Base-by-base conservation (phyloP, 92 coral and sea anemone species). In the Epizoanthus ramosus region DNA sequence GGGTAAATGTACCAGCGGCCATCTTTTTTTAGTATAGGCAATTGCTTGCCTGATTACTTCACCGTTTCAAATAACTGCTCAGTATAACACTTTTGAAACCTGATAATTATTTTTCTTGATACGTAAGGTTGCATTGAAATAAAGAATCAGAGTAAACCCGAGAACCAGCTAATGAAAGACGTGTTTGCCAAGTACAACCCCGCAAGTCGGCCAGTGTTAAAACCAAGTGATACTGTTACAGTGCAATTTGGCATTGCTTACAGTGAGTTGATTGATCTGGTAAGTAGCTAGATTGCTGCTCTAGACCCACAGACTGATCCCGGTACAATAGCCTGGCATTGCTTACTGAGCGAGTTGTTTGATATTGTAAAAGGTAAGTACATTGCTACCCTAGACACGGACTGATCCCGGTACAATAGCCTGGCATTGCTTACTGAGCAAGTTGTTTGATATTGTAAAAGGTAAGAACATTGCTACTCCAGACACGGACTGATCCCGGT, bases 221-320 rank as follows among this genome's bases (percentile, higher is more conserved):
- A 63, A 23, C 16, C 68, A 22, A 31, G 5, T 5, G 68, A 63
- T 31, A 15, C 37, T 13, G 28, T 63, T 22, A 63, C 68, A 63
- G 37, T 63, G 13, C 24, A 63, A 8, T 63, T 63, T n/a, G 68
- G 68, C 28, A 23, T 63, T 24, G 68, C 68, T 63, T 63, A 63
- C 16, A 63, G 35, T 31, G 68, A 63, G 68, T 63, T 63, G 68
- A 63, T 63, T 21, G 68, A 63, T 24, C 28, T 63, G 68, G 68
- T 63, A 63, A 63, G 68, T 28, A 28, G 31, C 31, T 43, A 43
- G 9, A 10, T 43, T 43, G 50, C 6, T 5, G 9, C 8, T 43
- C 50, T 43, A 5, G 10, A 43, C 47, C 47, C 47, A 41, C 50
- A 5, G 50, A 5, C 50, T 43, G 12, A 43, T 43, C 7, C 8